Evolutionary conservation across 2,888 invertebrate genomes (phyloP).

Genomic region (Lutraria lutraria): DNA sequence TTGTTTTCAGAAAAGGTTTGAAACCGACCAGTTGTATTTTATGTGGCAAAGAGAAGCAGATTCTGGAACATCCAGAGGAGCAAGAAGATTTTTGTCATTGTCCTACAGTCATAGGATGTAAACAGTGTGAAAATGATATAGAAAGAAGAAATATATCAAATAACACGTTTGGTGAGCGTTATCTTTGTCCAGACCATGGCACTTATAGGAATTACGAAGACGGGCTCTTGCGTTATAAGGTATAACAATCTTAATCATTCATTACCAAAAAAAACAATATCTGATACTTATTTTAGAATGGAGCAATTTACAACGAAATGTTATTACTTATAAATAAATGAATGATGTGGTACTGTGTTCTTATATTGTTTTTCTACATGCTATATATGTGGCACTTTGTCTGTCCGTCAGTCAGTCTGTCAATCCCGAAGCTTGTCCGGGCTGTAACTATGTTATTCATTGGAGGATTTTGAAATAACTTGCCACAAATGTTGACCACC

Average conservation of each 20-base stretch:
- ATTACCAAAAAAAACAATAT: too few relatives aligned
- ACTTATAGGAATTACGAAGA: slow-evolving; percentile 78
- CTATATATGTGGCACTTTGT: too few relatives aligned
- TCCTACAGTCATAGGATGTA: slow-evolving; percentile 61
- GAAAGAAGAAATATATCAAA: slow-evolving; percentile 12
- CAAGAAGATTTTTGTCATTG: slow-evolving; percentile 42
- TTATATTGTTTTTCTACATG: too few relatives aligned
- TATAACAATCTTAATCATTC: slow-evolving; percentile 24
- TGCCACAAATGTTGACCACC: too few relatives aligned
- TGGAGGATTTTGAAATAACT: too few relatives aligned
- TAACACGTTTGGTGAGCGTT: slow-evolving; percentile 47
- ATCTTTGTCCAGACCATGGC: slow-evolving; percentile 73
- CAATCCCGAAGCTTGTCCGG: too few relatives aligned
- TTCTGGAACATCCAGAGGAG: not conserved
- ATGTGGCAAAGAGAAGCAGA: slow-evolving; percentile 67
- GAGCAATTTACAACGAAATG: too few relatives aligned
- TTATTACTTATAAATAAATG: too few relatives aligned
- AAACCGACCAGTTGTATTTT: slow-evolving; percentile 63
- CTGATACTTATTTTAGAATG: too few relatives aligned
- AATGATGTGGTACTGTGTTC: too few relatives aligned
- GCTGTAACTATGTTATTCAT: too few relatives aligned
- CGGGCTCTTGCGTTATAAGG: slow-evolving; percentile 78
- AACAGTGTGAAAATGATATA: slow-evolving; percentile 66
- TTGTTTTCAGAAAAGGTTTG: slow-evolving; percentile 44
- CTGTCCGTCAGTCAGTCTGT: too few relatives aligned